Conservation (phyloP, 2,888 invertebrate species). For the Conchocele bisecta region DNA sequence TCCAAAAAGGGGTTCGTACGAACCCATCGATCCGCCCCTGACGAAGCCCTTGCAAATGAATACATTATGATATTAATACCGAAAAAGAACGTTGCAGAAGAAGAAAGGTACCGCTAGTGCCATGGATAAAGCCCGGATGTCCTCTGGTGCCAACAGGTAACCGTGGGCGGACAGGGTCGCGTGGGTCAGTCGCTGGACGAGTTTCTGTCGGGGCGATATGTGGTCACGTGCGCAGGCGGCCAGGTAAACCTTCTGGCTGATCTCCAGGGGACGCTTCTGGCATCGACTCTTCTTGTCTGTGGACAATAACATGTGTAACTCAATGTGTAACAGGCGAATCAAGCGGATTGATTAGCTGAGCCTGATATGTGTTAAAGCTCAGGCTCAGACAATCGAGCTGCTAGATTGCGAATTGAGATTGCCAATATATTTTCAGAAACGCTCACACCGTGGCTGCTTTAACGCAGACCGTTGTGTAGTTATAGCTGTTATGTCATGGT, state of each 20-base stretch:
- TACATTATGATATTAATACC: too few relatives aligned
- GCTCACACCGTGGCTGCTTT: neutral
- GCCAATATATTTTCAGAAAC: too few relatives aligned
- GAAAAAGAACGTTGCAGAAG: too few relatives aligned
- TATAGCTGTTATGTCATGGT: too few relatives aligned
- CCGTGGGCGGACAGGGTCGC: slow-evolving; percentile 46
- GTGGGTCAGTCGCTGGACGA: slow-evolving; percentile 46
- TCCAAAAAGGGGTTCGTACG: too few relatives aligned
- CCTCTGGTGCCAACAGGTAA: slow-evolving; percentile 51
- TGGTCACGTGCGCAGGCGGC: slow-evolving; percentile 57
- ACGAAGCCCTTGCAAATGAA: too few relatives aligned
- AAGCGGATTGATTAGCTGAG: too few relatives aligned
- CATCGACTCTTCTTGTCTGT: too few relatives aligned
- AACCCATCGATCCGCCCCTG: too few relatives aligned
- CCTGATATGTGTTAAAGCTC: too few relatives aligned
- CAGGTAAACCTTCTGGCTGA: slow-evolving; percentile 58
- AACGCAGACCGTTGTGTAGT: neutral
- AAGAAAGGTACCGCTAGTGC: slow-evolving; percentile 56
- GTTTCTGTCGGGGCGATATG: slow-evolving; percentile 50
- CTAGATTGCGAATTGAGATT: too few relatives aligned
- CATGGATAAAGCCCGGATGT: slow-evolving; percentile 55
- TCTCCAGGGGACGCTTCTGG: slow-evolving; percentile 38
- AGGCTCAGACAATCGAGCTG: too few relatives aligned
- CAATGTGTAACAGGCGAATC: neutral
- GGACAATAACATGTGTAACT: neutral